These are phyloP conservation scores for Drosophila lacertosa DNA, from an alignment of 1,140 invertebrate genomes.

Conservation along the genomic window DNA sequence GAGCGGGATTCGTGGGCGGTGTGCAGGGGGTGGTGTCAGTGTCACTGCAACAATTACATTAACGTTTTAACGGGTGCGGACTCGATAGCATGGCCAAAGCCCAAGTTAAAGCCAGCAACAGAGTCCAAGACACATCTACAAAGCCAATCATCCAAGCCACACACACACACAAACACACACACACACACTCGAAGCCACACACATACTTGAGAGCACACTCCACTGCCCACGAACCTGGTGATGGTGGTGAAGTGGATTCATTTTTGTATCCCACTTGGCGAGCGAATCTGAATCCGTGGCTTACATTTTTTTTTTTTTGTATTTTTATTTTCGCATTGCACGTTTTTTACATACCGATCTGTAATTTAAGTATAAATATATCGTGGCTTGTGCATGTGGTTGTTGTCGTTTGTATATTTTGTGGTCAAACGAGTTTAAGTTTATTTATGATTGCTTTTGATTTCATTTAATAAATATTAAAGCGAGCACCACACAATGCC, in stretches of 20 bases:
- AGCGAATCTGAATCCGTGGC: constrained; percentile 44
- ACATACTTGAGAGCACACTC: constrained; percentile 33
- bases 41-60: constrained; percentile 50
- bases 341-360: constrained; percentile 76
- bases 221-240: constrained; percentile 64
- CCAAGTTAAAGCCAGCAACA: constrained; percentile 32
- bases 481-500: constrained; percentile 51
- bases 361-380: constrained; percentile 65
- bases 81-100: constrained; percentile 24
- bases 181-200: constrained; percentile 4
- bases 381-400: constrained; percentile 22
- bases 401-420: constrained; percentile 38
- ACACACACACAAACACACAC: constrained; percentile 24
- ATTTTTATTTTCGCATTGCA: no score
- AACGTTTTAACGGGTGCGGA: constrained; percentile 16
- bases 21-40: constrained; percentile 27
- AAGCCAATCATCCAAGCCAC: constrained; percentile 51
- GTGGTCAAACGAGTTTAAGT: constrained; percentile 80
- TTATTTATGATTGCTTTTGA: constrained; percentile 83
- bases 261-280: constrained; percentile 37
- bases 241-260: constrained; percentile 62
- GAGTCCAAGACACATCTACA: constrained; percentile 14
- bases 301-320: constrained; percentile 55
- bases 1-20: constrained; percentile 17
- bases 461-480: constrained; percentile 76